These are phyloP conservation scores for Icerya purchasi DNA, from an alignment of 2,888 invertebrate species.

Conservation along the genomic window DNA sequence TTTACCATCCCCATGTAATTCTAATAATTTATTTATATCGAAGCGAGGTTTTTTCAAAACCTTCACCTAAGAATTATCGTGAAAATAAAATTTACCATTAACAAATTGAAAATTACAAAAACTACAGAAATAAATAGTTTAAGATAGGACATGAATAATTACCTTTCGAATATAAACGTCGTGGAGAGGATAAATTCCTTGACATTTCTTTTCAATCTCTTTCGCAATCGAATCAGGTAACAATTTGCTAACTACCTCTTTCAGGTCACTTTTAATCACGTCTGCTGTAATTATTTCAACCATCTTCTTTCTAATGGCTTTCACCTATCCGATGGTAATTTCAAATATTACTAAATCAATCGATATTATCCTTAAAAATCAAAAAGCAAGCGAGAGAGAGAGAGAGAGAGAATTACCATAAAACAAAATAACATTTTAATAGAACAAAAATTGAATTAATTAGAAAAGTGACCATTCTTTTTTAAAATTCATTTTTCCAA, in stretches of 20 bases:
- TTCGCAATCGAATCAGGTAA: slow-evolving; percentile 97
- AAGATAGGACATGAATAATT: slow-evolving; percentile 11
- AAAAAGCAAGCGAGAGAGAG: too few species aligned
- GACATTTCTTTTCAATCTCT: slow-evolving; percentile 95
- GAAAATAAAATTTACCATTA: too few species aligned
- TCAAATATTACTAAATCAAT: too few species aligned
- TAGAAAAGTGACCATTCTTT: too few species aligned
- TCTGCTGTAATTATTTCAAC: slow-evolving; percentile 86
- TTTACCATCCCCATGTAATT: slow-evolving; percentile 74
- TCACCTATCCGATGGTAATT: slow-evolving; percentile 44
- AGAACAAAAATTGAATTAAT: too few species aligned
- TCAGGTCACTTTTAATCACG: slow-evolving; percentile 72
- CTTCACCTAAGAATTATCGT: slow-evolving; percentile 45
- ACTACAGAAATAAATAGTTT: neutral
- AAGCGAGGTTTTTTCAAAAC: slow-evolving; percentile 96
- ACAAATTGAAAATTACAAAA: too few species aligned
- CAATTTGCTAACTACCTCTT: slow-evolving; percentile 87
- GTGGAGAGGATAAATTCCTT: slow-evolving; percentile 89
- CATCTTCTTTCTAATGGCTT: slow-evolving; percentile 92
- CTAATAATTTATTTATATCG: slow-evolving; percentile 84
- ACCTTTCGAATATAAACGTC: slow-evolving; percentile 97
- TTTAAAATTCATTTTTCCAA: too few species aligned
- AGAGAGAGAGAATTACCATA: too few species aligned
- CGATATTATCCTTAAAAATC: too few species aligned
- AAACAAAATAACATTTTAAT: too few species aligned